Evolutionary conservation across 2,888 invertebrate genomes (phyloP), one percentile per base, ranked within the genome.

Genomic region (Drosophila robusta): DNA sequence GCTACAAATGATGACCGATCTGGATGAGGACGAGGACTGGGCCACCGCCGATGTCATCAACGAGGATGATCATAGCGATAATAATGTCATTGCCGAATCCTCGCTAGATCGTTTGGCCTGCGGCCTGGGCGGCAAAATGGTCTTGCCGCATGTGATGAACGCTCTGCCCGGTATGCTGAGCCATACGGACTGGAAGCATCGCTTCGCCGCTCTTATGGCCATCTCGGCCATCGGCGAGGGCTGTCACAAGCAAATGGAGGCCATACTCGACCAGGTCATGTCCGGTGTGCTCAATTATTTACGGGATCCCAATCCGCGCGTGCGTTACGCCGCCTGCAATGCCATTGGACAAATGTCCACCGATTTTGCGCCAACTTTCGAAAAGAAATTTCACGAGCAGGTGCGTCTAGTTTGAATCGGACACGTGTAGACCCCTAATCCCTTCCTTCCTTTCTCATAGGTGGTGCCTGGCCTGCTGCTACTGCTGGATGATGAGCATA

Each of bases 281-380:
- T 95, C 96, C 42, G 98, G 97, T 39, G 96, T 99, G 39, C 93
- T 98, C 68, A 96, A 95, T 80, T 98, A 95, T 92, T 93, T 98
- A 22, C 94, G 95, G 80, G 98, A 98, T 92, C 95, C 96, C 11
- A 91, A 92, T 89, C 92, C 93, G 4, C 90, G 92, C 49, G 92
- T 92, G 3, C 91, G 99, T 63, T 99, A 98, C 91, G 99, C 99
- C 4, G 98, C 98, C 18, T 99, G 99, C 91, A 99, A 99, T 93
- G 99, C 99, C 18, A 95, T 99, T 45, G 99, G 99, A 8, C 99
- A 99, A 93, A 98, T 99, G 98, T 97, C 99, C 0, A 97, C 99
- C 0, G 99, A 99, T 93, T 99, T 99, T 93, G 98, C 98, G 3
- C 99, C 99, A 2, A 93, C 95, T 11, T 98, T 99, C 86, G 98